A percentile compares a stretch with the other conserved stretches of the same genome.
Conservation (phyloP, 2,113 vertebrate species). For the Oplegnathus fasciatus region DNA sequence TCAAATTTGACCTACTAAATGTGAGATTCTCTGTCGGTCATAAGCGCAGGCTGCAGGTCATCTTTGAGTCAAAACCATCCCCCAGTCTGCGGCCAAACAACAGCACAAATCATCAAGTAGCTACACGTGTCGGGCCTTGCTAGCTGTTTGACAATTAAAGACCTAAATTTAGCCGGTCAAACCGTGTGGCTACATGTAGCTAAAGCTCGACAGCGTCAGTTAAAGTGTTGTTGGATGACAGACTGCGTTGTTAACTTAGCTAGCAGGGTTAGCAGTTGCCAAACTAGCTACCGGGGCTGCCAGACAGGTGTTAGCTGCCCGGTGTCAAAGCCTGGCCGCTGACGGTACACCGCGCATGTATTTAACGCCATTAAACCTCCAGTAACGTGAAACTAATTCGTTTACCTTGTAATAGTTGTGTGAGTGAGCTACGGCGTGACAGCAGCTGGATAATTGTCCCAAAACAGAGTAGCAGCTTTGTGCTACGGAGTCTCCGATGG, state of each 20-base stretch:
- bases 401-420: constrained; percentile 19
- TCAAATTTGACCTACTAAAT: constrained; percentile 41
- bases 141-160: background rate
- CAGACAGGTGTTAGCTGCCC: background rate
- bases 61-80: constrained; percentile 61
- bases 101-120: background rate
- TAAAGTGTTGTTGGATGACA: background rate
- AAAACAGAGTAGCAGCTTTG: constrained; percentile 48
- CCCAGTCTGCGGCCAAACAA: constrained; percentile 30
- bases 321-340: background rate
- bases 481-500: constrained; percentile 58
- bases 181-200: background rate
- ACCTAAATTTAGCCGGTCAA: background rate
- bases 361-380: background rate
- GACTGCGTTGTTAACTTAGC: constrained; percentile 55
- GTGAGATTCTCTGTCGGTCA: constrained; percentile 41
- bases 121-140: background rate
- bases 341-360: rapidly evolving
- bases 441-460: background rate
- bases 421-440: background rate
- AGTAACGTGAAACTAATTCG: rapidly evolving
- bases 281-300: constrained; percentile 47
- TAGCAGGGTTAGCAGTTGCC: constrained; percentile 59
- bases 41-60: constrained; percentile 55
- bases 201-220: background rate